phyloP scores from a whole-genome alignment of 2,888 invertebrate species.

The Drosophila imparisetae region DNA sequence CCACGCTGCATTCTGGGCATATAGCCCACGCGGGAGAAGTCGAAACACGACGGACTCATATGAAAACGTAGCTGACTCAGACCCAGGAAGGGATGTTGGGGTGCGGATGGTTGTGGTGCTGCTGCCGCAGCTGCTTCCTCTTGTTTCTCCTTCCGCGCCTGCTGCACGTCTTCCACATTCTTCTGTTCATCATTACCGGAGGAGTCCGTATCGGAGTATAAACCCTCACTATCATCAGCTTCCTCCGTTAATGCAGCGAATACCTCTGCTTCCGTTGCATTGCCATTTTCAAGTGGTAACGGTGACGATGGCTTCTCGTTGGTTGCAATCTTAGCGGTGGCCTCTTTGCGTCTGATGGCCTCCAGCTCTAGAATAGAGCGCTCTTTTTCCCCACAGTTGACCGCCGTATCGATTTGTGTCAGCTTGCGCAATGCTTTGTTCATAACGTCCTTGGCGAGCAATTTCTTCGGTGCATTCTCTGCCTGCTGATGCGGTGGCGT shows the following conservation, averaged over 20 bases:
- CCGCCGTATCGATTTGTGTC: slow-evolving; percentile 48
- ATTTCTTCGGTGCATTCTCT: slow-evolving; percentile 45
- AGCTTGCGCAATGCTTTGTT: slow-evolving; percentile 66
- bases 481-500: slow-evolving; percentile 78
- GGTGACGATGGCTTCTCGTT: background rate
- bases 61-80: slow-evolving; percentile 58
- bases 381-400: slow-evolving; percentile 64
- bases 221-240: slow-evolving; percentile 66
- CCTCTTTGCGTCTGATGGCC: slow-evolving; percentile 69
- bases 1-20: slow-evolving; percentile 69
- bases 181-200: slow-evolving; percentile 61
- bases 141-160: slow-evolving; percentile 67
- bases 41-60: slow-evolving; percentile 61
- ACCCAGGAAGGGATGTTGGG: slow-evolving; percentile 49
- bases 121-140: slow-evolving; percentile 69
- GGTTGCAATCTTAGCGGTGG: slow-evolving; percentile 26
- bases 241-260: slow-evolving; percentile 15
- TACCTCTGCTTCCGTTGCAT: background rate
- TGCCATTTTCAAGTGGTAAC: slow-evolving; percentile 29
- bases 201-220: slow-evolving; percentile 70
- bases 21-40: slow-evolving; percentile 62
- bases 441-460: slow-evolving; percentile 56
- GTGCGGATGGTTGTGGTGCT: slow-evolving; percentile 25
- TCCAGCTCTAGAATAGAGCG: slow-evolving; percentile 74
- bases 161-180: slow-evolving; percentile 64